Evolutionary conservation across 2,113 vertebrate genomes (phyloP).

Genomic region (Todiramphus chloris): DNA sequence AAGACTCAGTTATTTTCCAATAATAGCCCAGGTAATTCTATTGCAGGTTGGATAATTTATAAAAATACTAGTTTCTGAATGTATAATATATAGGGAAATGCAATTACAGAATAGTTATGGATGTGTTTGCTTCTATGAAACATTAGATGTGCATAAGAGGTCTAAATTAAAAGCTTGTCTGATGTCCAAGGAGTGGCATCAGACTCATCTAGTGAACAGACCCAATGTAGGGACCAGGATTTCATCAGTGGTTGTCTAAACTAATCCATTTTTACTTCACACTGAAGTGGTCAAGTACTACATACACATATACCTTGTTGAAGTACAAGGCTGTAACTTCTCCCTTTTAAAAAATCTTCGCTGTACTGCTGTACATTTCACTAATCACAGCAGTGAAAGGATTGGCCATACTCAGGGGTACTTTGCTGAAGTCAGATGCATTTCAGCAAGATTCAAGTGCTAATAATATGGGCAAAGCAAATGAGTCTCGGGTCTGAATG

Average conservation of each 20-base stretch:
- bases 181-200: background rate
- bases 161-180: background rate
- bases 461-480: background rate
- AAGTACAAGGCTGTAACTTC: background rate
- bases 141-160: background rate
- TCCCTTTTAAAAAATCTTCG: background rate
- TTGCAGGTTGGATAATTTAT: background rate
- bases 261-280: background rate
- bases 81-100: background rate
- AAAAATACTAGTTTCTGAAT: background rate
- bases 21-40: background rate
- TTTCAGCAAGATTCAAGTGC: background rate
- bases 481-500: accelerated
- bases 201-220: background rate
- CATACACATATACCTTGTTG: background rate
- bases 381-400: background rate
- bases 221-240: background rate
- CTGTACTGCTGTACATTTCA: background rate
- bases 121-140: background rate
- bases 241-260: background rate
- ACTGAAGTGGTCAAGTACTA: background rate
- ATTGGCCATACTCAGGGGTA: background rate
- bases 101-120: background rate
- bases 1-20: background rate
- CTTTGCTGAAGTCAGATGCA: background rate